Percentiles rank a stretch among this genome's conserved stretches.
Evolutionary conservation across 2,113 vertebrate species (phyloP).

Genomic region (Malurus cyaneus): DNA sequence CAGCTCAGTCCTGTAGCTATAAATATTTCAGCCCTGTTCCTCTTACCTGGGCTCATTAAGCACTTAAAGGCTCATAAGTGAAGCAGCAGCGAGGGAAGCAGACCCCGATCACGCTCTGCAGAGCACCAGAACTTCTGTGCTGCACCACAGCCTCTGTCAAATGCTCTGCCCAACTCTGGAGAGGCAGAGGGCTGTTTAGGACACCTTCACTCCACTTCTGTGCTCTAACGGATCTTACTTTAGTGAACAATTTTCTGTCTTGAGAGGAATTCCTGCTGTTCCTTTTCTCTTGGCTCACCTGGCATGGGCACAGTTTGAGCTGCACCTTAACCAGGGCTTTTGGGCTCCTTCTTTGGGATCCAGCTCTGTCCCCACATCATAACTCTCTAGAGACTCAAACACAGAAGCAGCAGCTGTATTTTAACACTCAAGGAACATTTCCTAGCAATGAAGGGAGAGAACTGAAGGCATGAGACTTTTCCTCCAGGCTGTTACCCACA

Average conservation of each 20-base stretch:
- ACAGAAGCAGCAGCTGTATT: not conserved
- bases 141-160: not conserved
- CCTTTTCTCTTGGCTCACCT: not conserved
- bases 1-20: constrained; percentile 29
- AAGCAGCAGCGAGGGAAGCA: not conserved
- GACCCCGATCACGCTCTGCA: not conserved
- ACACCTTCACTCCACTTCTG: not conserved
- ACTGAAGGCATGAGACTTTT: not conserved
- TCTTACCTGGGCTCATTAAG: constrained; percentile 36
- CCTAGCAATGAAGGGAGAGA: constrained; percentile 15
- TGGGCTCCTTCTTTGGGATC: not conserved
- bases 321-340: not conserved
- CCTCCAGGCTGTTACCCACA: not conserved
- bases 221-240: not conserved
- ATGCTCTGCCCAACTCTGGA: not conserved
- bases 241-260: not conserved
- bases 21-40: constrained; percentile 48
- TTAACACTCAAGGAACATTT: constrained; percentile 13
- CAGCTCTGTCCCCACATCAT: not conserved
- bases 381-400: not conserved
- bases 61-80: constrained; percentile 13
- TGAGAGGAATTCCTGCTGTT: constrained; percentile 1
- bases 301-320: not conserved
- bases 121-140: not conserved
- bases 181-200: not conserved